phyloP scores from a whole-genome alignment of 2,113 vertebrate genomes.

The Leptosomus discolor region DNA sequence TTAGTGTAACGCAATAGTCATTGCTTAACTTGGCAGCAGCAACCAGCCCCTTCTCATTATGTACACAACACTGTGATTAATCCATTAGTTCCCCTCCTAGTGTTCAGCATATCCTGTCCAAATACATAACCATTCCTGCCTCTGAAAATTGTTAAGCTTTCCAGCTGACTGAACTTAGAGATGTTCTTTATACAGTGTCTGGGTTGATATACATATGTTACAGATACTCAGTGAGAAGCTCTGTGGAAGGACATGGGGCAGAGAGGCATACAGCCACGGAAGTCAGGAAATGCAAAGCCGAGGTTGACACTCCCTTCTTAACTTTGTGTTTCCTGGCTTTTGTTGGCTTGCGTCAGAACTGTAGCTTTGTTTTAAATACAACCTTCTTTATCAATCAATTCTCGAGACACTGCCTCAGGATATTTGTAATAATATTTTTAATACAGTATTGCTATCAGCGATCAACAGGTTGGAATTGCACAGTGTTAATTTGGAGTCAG shows the following conservation, averaged over 20 bases:
- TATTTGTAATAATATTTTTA: neutral
- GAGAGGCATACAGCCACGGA: neutral
- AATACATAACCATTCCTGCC: conserved; percentile 35
- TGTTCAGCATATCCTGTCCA: conserved; percentile 50
- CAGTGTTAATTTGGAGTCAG: neutral
- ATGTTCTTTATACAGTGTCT: neutral
- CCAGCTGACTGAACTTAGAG: conserved; percentile 22
- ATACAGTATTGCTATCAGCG: neutral
- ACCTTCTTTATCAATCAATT: neutral
- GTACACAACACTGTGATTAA: conserved; percentile 28
- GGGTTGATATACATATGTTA: neutral
- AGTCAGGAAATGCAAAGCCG: neutral
- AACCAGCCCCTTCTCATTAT: conserved; percentile 38
- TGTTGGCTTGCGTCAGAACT: neutral
- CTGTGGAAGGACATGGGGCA: neutral
- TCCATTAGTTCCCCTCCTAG: conserved; percentile 55
- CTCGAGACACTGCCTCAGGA: neutral
- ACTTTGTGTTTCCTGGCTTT: conserved; percentile 28
- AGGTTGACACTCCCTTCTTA: neutral
- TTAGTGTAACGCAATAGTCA: conserved; percentile 67
- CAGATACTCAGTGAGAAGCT: neutral
- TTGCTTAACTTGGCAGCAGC: conserved; percentile 82
- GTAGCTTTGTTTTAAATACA: neutral
- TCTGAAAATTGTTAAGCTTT: conserved; percentile 38
- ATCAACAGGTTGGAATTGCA: neutral